Percentiles rank a stretch among this genome's conserved stretches.
Evolutionary conservation across 1,140 invertebrate genomes (phyloP).

Genomic region (Brachionus plicatilis): DNA sequence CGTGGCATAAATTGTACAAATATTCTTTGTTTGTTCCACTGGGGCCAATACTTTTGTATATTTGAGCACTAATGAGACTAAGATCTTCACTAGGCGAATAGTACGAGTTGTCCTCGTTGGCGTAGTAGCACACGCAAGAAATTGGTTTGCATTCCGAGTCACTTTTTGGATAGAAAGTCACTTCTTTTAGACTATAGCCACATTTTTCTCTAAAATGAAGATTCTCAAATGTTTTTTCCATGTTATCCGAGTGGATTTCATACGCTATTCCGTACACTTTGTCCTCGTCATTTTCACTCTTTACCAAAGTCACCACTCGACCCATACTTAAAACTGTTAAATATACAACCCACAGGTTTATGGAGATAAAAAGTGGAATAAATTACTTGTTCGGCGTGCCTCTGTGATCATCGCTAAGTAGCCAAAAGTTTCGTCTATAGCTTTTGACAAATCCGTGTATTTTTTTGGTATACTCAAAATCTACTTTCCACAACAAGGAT

Average conservation of each 20-base stretch:
- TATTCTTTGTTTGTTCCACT: conserved; percentile 39
- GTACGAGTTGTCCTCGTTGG: conserved; percentile 26
- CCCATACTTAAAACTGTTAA: conserved; percentile 13
- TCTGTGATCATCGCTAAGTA: conserved; percentile 33
- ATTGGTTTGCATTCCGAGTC: background rate
- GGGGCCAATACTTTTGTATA: conserved; percentile 11
- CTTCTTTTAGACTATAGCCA: conserved; percentile 23
- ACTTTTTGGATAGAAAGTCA: conserved; percentile 9
- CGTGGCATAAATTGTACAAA: conserved; percentile 2
- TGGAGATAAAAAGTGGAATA: background rate
- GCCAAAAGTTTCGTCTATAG: conserved; percentile 30
- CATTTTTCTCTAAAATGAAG: conserved; percentile 38
- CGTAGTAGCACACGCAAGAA: conserved; percentile 23
- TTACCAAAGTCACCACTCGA: conserved; percentile 25
- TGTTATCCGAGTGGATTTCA: conserved; percentile 23
- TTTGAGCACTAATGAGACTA: background rate
- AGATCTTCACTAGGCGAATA: conserved; percentile 9
- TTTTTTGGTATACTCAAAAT: conserved; percentile 29
- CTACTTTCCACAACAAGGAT: conserved; percentile 32
- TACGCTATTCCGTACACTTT: conserved; percentile 33
- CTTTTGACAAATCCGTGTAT: conserved; percentile 6
- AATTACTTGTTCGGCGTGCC: conserved; percentile 27
- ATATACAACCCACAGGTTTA: background rate
- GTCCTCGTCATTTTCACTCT: background rate
- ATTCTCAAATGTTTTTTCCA: conserved; percentile 28